These are phyloP conservation scores for Ophraella communa DNA, from an alignment of 2,888 invertebrate species.

Conservation along the genomic window DNA sequence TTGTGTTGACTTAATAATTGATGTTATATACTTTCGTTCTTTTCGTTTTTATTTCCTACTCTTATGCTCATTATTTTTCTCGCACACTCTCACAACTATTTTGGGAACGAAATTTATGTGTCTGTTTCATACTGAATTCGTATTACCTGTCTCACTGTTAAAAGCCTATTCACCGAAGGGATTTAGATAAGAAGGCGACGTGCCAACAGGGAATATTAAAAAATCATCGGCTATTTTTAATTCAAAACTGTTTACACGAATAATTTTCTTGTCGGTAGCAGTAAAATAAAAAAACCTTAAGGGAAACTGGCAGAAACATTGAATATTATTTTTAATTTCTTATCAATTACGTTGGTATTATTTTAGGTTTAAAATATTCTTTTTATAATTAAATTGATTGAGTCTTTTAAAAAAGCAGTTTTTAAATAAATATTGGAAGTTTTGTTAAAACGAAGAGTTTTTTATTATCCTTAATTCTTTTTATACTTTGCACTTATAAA, in stretches of 20 bases:
- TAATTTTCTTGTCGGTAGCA: too few relatives aligned
- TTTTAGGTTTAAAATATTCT: too few relatives aligned
- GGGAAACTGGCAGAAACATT: too few relatives aligned
- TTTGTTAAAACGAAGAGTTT: too few relatives aligned
- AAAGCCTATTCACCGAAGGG: not conserved
- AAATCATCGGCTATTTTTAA: not conserved
- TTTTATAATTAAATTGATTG: too few relatives aligned
- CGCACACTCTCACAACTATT: not conserved
- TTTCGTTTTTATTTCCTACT: not conserved
- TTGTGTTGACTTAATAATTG: not conserved
- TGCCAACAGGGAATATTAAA: not conserved
- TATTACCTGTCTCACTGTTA: not conserved
- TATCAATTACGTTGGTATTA: too few relatives aligned
- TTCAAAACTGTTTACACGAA: not conserved
- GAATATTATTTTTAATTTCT: too few relatives aligned
- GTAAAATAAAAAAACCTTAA: too few relatives aligned
- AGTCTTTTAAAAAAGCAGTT: too few relatives aligned
- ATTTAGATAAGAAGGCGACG: not conserved
- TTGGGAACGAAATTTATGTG: not conserved
- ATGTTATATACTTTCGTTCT: not conserved
- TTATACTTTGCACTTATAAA: too few relatives aligned
- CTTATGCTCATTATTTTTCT: not conserved
- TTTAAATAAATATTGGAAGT: too few relatives aligned
- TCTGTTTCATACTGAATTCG: not conserved
- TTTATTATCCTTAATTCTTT: too few relatives aligned